These are phyloP conservation scores for Arrhopalites spinosus DNA, from an alignment of 2,888 invertebrate genomes.

Conservation along the genomic window DNA sequence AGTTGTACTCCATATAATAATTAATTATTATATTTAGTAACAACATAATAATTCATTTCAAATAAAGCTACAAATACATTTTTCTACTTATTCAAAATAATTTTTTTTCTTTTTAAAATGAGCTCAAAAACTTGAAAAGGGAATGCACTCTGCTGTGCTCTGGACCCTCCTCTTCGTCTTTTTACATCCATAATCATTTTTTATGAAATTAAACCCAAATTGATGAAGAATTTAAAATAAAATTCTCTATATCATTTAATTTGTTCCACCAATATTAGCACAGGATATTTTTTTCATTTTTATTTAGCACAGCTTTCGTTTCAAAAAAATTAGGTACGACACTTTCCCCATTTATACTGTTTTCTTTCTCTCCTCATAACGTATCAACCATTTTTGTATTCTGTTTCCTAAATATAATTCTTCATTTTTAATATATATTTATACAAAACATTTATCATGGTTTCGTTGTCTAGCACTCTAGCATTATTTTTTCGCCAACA, in stretches of 20 bases:
- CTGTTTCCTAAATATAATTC: too few species aligned
- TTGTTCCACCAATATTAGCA: constrained; percentile 12
- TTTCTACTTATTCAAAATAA: background rate
- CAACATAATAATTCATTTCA: constrained; percentile 4
- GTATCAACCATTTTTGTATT: too few species aligned
- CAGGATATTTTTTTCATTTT: background rate
- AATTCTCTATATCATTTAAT: background rate
- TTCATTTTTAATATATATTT: too few species aligned
- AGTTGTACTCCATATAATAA: background rate
- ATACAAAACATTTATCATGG: too few species aligned
- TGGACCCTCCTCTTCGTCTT: background rate
- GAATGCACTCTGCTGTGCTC: constrained; percentile 8
- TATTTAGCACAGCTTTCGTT: constrained; percentile 23
- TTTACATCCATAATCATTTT: background rate
- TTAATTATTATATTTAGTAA: background rate
- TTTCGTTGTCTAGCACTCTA: too few species aligned
- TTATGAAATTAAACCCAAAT: background rate
- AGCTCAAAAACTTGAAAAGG: background rate
- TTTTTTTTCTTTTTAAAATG: background rate
- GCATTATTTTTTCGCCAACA: too few species aligned
- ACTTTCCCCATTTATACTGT: background rate
- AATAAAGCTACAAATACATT: background rate
- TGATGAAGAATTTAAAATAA: background rate
- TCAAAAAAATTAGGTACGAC: constrained; percentile 21
- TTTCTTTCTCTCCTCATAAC: too few species aligned